These are phyloP conservation scores for Hypselothyrea guttata DNA, from an alignment of 2,888 invertebrate species.

Conservation along the genomic window DNA sequence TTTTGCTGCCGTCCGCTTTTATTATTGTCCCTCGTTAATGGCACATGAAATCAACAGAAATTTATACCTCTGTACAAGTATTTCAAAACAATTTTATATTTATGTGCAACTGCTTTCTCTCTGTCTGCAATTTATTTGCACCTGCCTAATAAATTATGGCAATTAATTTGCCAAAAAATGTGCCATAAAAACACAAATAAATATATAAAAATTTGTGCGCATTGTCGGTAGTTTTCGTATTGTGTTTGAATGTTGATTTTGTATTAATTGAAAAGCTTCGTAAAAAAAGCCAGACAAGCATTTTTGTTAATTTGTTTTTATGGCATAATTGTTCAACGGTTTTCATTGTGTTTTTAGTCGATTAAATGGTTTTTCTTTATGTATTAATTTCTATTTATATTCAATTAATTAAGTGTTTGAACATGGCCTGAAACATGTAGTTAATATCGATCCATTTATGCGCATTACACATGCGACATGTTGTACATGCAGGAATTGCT, in stretches of 20 bases:
- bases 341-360: background rate
- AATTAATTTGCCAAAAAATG: slow-evolving; percentile 57
- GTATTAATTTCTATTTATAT: background rate
- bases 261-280: slow-evolving; percentile 12
- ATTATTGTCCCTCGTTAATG: slow-evolving; percentile 39
- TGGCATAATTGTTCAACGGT: background rate
- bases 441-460: too few species aligned
- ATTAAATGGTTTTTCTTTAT: background rate
- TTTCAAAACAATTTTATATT: slow-evolving; percentile 39
- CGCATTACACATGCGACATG: too few species aligned
- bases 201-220: slow-evolving; percentile 1
- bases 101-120: slow-evolving; percentile 19
- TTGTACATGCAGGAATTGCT: too few species aligned
- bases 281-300: too few species aligned
- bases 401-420: too few species aligned
- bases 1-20: slow-evolving; percentile 37
- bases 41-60: slow-evolving; percentile 47
- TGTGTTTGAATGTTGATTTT: slow-evolving; percentile 11
- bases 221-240: slow-evolving; percentile 12
- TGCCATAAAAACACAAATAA: slow-evolving; percentile 11
- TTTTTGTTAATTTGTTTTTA: too few species aligned
- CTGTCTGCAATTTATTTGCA: slow-evolving; percentile 45
- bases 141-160: slow-evolving; percentile 63
- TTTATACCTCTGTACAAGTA: slow-evolving; percentile 45
- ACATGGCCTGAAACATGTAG: too few species aligned